A percentile compares a stretch with the other conserved stretches of the same genome.
Conservation (phyloP, 2,797 vertebrate genomes). For the Prunella strophiata region DNA sequence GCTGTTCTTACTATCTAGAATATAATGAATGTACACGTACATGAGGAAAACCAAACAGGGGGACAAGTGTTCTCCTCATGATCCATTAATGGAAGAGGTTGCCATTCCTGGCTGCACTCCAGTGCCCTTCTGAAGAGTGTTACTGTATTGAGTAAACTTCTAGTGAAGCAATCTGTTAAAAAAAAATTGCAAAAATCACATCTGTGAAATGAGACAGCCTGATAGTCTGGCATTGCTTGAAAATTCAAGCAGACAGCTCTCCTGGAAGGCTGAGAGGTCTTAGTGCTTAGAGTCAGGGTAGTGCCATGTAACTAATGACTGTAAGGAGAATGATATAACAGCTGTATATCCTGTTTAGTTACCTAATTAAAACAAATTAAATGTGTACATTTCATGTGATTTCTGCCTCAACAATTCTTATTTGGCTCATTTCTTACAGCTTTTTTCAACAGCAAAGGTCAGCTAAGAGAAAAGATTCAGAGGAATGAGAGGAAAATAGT, state of each 20-base stretch:
- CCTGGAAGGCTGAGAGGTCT: not conserved
- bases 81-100: not conserved
- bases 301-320: not conserved
- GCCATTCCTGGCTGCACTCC: not conserved
- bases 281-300: not conserved
- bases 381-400: not conserved
- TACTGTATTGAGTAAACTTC: not conserved
- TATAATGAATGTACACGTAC: not conserved
- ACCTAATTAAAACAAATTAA: not conserved
- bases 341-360: not conserved
- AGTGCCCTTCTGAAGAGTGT: accelerated
- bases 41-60: not conserved
- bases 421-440: not conserved
- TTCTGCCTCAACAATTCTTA: not conserved
- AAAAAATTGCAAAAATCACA: not conserved
- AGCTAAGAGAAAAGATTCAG: not conserved
- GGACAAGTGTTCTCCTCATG: not conserved
- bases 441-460: not conserved
- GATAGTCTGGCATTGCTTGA: not conserved
- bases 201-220: not conserved
- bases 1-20: not conserved
- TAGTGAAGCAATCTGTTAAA: not conserved
- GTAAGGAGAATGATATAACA: not conserved
- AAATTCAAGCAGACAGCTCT: not conserved
- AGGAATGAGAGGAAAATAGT: not conserved